Evolutionary conservation across 2,797 vertebrate species (phyloP), one percentile per base, ranked within the genome.

Genomic region (Phalloptychus januarius): DNA sequence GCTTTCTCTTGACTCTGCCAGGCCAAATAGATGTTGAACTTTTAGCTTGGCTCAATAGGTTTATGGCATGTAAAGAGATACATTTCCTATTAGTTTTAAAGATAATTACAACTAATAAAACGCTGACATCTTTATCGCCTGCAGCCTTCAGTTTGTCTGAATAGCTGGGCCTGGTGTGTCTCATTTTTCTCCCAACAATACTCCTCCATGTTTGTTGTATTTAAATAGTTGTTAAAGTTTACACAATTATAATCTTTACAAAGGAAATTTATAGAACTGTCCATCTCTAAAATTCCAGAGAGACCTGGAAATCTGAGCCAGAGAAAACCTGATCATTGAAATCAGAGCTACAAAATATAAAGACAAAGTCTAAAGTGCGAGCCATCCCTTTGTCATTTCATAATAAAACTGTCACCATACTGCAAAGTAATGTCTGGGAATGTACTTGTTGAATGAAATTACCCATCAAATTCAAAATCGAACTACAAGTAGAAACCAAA

Each of bases 11-110:
- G 45, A 79, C 61, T 74, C 58, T 45, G 58, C 72, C 78, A 75
- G 42, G 48, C 40, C 52, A 80, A 82, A 77, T 54, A 81, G 40
- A 76, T 18, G 45, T 20, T 28, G 18, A 78, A 76, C 54, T 45
- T 50, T 25, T 4, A 52, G n/a, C 28, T 0, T 52, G 3, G 12
- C 42, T 10, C 50, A 52, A 25, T 52, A 25, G 50, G 10, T 52
- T 25, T 52, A 52, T 52, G 23, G 3, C 50, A 52, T n/a, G 50
- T 11, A 54, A 8, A 54, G 2, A 8, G 50, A 25, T 23, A 10
- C 10, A 25, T 54, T 25, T 54, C 23, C 25, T 54, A n/a, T 54
- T 54, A 25, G 23, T 54, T 25, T 54, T 11, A 25, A 52, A 52
- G 8, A 25, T 11, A n/a, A 54, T 54, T 54, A 54, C 3, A 10